Conservation (phyloP, 2,113 vertebrate species). For the Grantiella picta region DNA sequence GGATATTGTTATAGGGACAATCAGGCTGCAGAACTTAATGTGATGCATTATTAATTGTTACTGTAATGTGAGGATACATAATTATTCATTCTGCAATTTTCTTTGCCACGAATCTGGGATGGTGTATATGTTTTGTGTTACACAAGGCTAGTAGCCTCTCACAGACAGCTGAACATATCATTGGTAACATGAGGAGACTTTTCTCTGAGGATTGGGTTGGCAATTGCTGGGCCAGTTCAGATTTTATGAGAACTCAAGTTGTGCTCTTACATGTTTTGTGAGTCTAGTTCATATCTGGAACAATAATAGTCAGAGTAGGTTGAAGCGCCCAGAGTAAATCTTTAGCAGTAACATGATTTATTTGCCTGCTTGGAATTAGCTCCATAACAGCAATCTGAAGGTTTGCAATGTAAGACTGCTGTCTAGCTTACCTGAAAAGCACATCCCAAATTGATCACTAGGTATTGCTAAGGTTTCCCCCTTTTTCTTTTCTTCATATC, state of each 20-base stretch:
- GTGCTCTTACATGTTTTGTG: not conserved
- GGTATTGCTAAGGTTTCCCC: not conserved
- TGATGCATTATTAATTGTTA: not conserved
- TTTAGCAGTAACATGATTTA: not conserved
- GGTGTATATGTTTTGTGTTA: not conserved
- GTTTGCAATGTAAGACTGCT: not conserved
- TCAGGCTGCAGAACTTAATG: not conserved
- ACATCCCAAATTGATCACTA: not conserved
- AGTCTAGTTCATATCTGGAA: not conserved
- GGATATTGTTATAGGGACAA: not conserved
- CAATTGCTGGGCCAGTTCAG: not conserved
- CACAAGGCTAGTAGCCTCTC: not conserved
- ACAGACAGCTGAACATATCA: not conserved
- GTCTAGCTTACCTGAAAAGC: not conserved
- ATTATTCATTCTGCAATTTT: not conserved
- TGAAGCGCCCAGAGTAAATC: not conserved
- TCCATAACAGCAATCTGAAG: not conserved
- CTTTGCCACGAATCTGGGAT: not conserved
- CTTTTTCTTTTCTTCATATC: not conserved
- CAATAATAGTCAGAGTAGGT: not conserved
- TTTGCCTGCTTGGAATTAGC: not conserved
- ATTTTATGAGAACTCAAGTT: not conserved
- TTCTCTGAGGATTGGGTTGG: not conserved
- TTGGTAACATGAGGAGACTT: not conserved
- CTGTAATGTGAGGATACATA: not conserved